Evolutionary conservation across 2,797 vertebrate species (phyloP), one percentile per base, ranked within the genome.

Genomic region (Eremophila alpestris): DNA sequence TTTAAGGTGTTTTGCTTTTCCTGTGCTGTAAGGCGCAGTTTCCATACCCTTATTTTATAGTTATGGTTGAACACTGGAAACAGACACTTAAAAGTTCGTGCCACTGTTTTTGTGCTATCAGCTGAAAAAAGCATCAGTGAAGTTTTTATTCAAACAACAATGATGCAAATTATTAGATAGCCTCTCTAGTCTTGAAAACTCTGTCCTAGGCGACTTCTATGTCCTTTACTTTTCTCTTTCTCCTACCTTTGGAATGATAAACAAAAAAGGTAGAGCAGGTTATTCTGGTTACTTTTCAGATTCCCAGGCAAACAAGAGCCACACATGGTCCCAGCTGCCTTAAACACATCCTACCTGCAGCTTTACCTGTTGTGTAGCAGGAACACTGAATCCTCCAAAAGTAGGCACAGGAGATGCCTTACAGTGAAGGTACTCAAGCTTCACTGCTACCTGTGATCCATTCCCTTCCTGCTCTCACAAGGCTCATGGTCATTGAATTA

Each of bases 401-500:
- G 23, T 6, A 48, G 18, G 16, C 2, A 2, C 2, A 52, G 48
- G 26, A 89, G 12, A 62, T n/a, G 10, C 5, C 30, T 69, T 48
- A 45, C 1, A 63, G 60, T 7, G 79, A 73, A 63, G 27, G 16
- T 32, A 48, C 8, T 56, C 48, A 51, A 38, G 8, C 21, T 67
- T 73, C 75, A 27, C 15, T 5, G 0, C 34, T 64, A 8, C 58
- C 54, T 70, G 32, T 56, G 29, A 67, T 67, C 17, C 24, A 16
- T 60, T 70, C 17, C 16, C 15, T 11, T 52, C 18, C 45, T 83
- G 41, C 23, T 77, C 36, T 73, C 32, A n/a, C 27, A 87, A 8
- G 1, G 0, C 18, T 74, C 49, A 56, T 0, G 0, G 34, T 43
- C 54, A 24, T 7, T 36, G 38, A 21, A 40, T 77, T 41, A 48